A percentile compares a stretch with the other conserved stretches of the same genome.
These are phyloP conservation scores for Blomia tropicalis DNA, from an alignment of 2,888 invertebrate genomes.

Conservation along the genomic window DNA sequence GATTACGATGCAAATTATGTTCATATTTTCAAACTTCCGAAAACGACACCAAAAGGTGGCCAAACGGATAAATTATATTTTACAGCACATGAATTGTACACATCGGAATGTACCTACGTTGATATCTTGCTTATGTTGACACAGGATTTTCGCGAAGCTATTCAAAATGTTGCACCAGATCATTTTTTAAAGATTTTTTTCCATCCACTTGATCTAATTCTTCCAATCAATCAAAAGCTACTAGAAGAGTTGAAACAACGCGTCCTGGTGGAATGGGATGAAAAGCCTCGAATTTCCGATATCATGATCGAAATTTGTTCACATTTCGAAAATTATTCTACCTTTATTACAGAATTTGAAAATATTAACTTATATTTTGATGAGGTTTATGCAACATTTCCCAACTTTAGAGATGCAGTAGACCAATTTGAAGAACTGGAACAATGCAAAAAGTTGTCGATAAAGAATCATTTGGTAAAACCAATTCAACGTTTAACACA, in stretches of 20 bases:
- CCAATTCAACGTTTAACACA: constrained; percentile 52
- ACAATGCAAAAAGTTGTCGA: constrained; percentile 39
- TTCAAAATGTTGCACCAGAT: constrained; percentile 35
- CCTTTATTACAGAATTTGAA: constrained; percentile 44
- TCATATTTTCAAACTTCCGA: neutral
- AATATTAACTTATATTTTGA: constrained; percentile 40
- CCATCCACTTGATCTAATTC: constrained; percentile 41
- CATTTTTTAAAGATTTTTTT: constrained; percentile 40
- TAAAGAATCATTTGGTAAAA: constrained; percentile 50
- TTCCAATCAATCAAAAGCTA: constrained; percentile 42
- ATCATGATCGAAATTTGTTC: constrained; percentile 46
- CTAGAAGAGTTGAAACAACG: constrained; percentile 41
- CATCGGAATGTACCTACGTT: constrained; percentile 44
- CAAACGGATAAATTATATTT: constrained; percentile 38
- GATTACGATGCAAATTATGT: too few species aligned
- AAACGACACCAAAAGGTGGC: constrained; percentile 6
- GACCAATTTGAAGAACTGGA: constrained; percentile 40
- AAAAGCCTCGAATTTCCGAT: constrained; percentile 33
- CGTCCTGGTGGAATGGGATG: constrained; percentile 39
- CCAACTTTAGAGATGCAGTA: constrained; percentile 39
- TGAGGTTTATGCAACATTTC: constrained; percentile 40
- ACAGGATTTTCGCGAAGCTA: constrained; percentile 39
- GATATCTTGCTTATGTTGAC: constrained; percentile 42
- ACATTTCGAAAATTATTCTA: constrained; percentile 44
- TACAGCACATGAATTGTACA: constrained; percentile 43